These are phyloP conservation scores for Babyrousa celebensis DNA, from an alignment of 2,797 vertebrate genomes.

Conservation along the genomic window DNA sequence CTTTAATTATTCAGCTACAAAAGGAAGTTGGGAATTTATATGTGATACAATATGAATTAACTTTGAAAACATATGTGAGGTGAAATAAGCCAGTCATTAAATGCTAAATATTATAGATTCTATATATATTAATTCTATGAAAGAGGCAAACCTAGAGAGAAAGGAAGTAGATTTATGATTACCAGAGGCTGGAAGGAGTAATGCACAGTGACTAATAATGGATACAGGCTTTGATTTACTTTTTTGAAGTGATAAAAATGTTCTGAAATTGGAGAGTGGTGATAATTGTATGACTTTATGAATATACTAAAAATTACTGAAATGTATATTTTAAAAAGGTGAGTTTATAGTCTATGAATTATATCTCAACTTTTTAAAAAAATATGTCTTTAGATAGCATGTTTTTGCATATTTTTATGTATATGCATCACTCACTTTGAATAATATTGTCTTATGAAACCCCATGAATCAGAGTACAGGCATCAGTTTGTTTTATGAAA, in stretches of 20 bases:
- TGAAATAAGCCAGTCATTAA: background rate
- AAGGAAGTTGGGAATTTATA: background rate
- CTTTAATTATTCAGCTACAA: background rate
- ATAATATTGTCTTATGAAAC: background rate
- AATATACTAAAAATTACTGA: background rate
- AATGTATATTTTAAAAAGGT: background rate
- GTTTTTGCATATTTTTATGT: background rate
- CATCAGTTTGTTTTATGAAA: background rate
- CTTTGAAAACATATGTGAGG: background rate
- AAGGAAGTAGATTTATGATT: background rate
- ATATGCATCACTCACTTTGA: background rate
- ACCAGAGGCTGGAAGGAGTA: no score
- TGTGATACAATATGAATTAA: background rate
- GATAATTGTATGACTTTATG: background rate
- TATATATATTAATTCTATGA: background rate
- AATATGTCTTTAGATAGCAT: background rate
- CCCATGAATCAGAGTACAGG: background rate
- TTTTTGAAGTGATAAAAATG: background rate
- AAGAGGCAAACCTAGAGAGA: background rate
- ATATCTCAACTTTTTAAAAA: background rate
- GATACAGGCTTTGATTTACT: background rate
- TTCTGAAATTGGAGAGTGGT: background rate
- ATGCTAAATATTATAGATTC: background rate
- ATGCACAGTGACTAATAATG: background rate
- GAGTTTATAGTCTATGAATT: background rate